Conservation (phyloP, 2,888 invertebrate genomes). For the Caenorhabditis japonica region DNA sequence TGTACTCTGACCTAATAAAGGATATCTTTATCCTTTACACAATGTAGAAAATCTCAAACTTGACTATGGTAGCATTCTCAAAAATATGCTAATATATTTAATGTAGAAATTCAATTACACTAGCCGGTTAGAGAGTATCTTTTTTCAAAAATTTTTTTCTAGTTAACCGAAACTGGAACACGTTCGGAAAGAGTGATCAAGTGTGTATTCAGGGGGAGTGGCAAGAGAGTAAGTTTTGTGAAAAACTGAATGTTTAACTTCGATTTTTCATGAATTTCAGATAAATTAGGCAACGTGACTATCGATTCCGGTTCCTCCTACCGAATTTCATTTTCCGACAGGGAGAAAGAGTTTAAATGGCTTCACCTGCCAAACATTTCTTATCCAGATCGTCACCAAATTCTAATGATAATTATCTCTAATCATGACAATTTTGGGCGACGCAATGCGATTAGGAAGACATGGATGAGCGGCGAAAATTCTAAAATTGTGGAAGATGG, state of each 20-base stretch:
- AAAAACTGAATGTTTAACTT: too few species aligned
- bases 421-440: constrained; percentile 16
- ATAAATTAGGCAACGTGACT: not conserved
- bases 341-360: constrained; percentile 11
- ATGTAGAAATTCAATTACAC: too few species aligned
- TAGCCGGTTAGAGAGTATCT: too few species aligned
- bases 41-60: too few species aligned
- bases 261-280: not conserved
- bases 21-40: too few species aligned
- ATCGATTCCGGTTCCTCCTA: not conserved
- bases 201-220: constrained; percentile 36
- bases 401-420: constrained; percentile 17
- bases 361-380: constrained; percentile 6
- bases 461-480: constrained; percentile 10
- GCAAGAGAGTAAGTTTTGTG: constrained; percentile 17
- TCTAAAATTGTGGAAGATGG: constrained; percentile 4
- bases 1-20: too few species aligned
- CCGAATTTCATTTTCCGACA: constrained; percentile 8
- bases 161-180: constrained; percentile 13
- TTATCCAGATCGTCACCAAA: not conserved
- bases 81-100: too few species aligned
- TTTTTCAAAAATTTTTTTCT: not conserved
- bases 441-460: constrained; percentile 12
- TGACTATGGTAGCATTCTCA: too few species aligned
- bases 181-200: too few species aligned